Conservation (phyloP, 1,140 invertebrate genomes). For the Drosophila rufa region DNA sequence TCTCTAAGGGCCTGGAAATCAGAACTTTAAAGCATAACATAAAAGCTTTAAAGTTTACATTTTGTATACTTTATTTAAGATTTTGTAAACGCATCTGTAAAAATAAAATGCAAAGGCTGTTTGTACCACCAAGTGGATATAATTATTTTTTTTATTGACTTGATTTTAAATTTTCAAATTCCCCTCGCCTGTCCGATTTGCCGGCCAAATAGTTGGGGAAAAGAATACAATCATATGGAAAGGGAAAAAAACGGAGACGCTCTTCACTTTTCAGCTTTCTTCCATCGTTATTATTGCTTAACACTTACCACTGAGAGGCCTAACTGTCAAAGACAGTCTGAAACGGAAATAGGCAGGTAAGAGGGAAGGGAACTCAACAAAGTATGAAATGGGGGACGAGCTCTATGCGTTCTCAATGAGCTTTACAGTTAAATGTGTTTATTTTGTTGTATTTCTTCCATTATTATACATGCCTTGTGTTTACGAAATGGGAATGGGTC, state of each 20-base stretch:
- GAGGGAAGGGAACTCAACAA: slow-evolving; percentile 10
- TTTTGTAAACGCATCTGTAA: not conserved
- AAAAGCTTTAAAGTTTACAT: not conserved
- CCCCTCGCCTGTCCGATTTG: not conserved
- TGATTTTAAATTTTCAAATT: not conserved
- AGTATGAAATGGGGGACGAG: slow-evolving; percentile 42
- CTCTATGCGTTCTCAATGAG: slow-evolving; percentile 56
- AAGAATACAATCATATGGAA: not conserved
- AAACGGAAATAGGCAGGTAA: slow-evolving; percentile 29
- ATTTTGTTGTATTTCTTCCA: slow-evolving; percentile 25
- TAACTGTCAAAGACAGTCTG: slow-evolving; percentile 35
- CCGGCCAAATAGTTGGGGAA: not conserved
- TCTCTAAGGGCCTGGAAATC: too few species aligned
- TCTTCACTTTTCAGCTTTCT: slow-evolving; percentile 33
- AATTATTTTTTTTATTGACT: not conserved
- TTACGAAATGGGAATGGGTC: slow-evolving; percentile 39
- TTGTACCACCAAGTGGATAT: too few species aligned
- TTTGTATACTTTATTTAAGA: not conserved
- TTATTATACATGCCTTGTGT: slow-evolving; percentile 17
- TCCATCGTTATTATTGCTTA: slow-evolving; percentile 27
- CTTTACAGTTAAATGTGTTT: slow-evolving; percentile 64
- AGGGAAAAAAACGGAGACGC: not conserved
- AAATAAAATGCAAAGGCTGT: not conserved
- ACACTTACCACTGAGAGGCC: slow-evolving; percentile 33
- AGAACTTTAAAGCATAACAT: not conserved